Conservation (phyloP, 2,797 vertebrate species). For the Typhlichthys subterraneus region DNA sequence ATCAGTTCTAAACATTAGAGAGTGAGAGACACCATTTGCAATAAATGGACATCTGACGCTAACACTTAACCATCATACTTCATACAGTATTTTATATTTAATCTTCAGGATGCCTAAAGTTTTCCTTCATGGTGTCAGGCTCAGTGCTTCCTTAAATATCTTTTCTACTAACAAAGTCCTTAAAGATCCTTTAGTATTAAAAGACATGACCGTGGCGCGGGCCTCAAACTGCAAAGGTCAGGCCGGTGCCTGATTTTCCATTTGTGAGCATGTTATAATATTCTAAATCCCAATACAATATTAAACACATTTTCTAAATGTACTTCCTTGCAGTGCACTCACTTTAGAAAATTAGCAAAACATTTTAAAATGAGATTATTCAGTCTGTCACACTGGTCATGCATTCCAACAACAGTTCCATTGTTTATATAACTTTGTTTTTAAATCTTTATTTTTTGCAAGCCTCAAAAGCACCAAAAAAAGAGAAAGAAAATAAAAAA, state of each 20-base stretch:
- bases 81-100: constrained; percentile 30
- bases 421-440: constrained; percentile 72
- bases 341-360: constrained; percentile 69
- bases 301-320: constrained; percentile 62
- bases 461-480: constrained; percentile 81
- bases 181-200: constrained; percentile 62
- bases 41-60: constrained; percentile 57
- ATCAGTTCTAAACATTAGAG: constrained; percentile 68
- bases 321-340: constrained; percentile 18
- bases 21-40: constrained; percentile 44
- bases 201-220: constrained; percentile 68
- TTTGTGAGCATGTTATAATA: constrained; percentile 70
- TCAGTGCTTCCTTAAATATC: constrained; percentile 60
- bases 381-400: constrained; percentile 81
- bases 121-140: constrained; percentile 57
- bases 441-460: constrained; percentile 81
- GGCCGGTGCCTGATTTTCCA: constrained; percentile 68
- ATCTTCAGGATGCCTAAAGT: constrained; percentile 44
- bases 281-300: constrained; percentile 63
- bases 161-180: constrained; percentile 8
- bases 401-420: constrained; percentile 84
- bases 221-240: constrained; percentile 69
- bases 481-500: constrained; percentile 50
- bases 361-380: constrained; percentile 74
- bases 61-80: constrained; percentile 69